These are phyloP conservation scores for Hirundichthys speculiger DNA, from an alignment of 2,113 vertebrate genomes.

Conservation along the genomic window DNA sequence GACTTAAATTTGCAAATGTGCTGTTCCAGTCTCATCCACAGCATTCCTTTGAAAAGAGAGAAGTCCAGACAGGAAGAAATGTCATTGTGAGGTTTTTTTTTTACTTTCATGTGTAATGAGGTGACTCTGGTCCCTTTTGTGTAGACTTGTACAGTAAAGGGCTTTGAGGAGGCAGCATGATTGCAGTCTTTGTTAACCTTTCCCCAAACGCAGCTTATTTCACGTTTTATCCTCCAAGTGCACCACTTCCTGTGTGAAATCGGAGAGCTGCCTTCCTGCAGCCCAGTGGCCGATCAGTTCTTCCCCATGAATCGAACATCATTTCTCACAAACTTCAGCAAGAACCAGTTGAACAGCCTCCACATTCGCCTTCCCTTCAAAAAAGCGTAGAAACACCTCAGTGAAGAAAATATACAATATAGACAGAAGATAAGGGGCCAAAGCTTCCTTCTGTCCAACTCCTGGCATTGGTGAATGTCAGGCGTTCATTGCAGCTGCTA, in stretches of 20 bases:
- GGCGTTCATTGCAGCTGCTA: too few species aligned
- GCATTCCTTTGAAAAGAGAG: neutral
- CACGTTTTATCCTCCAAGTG: slow-evolving; percentile 19
- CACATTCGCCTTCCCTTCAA: too few species aligned
- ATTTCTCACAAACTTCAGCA: too few species aligned
- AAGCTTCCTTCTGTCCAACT: too few species aligned
- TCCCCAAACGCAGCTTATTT: slow-evolving; percentile 45
- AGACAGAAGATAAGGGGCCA: too few species aligned
- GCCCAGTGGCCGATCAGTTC: too few species aligned
- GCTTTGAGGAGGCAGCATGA: slow-evolving; percentile 51
- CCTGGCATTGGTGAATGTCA: too few species aligned
- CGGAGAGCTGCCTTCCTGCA: slow-evolving; percentile 23
- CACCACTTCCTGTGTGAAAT: slow-evolving; percentile 41
- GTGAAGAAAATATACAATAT: too few species aligned
- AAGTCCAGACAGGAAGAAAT: slow-evolving; percentile 4
- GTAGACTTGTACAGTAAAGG: slow-evolving; percentile 26
- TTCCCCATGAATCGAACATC: too few species aligned
- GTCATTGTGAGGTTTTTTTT: too few species aligned
- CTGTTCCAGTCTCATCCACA: neutral
- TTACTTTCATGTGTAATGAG: slow-evolving; percentile 36
- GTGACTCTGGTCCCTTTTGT: slow-evolving; percentile 17
- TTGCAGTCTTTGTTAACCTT: slow-evolving; percentile 44
- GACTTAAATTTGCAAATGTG: slow-evolving; percentile 1
- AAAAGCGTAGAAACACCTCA: too few species aligned
- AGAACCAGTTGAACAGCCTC: too few species aligned